Evolutionary conservation across 2,888 invertebrate genomes (phyloP), one percentile per base, ranked within the genome.

Genomic region (Sinelater perroti): DNA sequence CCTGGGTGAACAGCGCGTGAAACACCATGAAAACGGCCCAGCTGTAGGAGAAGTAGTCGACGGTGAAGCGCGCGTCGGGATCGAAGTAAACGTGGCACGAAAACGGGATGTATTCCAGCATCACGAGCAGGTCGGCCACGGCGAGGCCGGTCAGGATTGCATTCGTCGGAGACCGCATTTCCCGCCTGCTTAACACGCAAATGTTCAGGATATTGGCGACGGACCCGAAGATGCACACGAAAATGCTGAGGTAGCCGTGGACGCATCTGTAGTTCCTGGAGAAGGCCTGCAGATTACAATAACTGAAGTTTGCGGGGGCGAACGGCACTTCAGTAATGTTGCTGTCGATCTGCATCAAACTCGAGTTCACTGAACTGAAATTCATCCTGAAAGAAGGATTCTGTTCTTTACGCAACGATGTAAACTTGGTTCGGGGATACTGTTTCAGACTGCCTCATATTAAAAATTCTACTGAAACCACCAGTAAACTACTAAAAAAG

Each of bases 71-170:
- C 4, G 80, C 81, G 30, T 81, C 81, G 3, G 82, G 81, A 65
- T 88, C 84, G 58, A 93, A 84, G 70, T 90, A 91, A 75, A 88
- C 87, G 75, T 93, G 91, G 49, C 90, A 84, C 1, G 91, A 89
- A 75, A 91, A 95, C 0, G 96, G 95, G 62, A 97, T 90, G 77
- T 96, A 97, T 70, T 94, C 94, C 69, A 96, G 82, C 89, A 97
- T 96, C 10, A 96, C 95, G n/a, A 95, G 83, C 21, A 97, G 84
- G 75, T 97, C 97, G 10, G 96, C 93, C 5, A 95, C 88, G 0
- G 97, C 97, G 20, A 94, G 82, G 3, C 91, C 93, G 0, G 94
- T 94, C 30, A 97, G 85, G 56, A 97, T 94, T 46, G 91, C 87
- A 79, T 97, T 97, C 18, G 95, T 96, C 2, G 96, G 90, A 56